Base-by-base conservation (phyloP, 2,888 invertebrate species). In the Agapostemon virescens region DNA sequence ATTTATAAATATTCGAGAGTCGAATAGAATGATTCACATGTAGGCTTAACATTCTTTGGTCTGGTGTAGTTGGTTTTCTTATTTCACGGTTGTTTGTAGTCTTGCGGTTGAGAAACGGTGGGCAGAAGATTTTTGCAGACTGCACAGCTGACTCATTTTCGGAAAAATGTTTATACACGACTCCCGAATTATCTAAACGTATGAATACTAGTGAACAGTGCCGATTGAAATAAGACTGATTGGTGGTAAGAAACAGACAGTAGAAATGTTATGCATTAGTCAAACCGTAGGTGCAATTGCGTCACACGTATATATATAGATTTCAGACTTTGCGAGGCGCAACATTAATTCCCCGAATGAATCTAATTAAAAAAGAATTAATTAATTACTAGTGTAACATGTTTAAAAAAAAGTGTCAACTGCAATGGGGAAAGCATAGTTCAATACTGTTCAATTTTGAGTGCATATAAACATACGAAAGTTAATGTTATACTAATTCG, bases 181-280 rank as follows among this genome's bases (percentile, higher is more conserved):
- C 52, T 52, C 52, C n/a, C 23, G 23, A 52, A 52, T 66, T 66
- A 63, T 38, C 63, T 38, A 11, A 38, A 15, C 11, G n/a, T 30
- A 15, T 15, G 33, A 26, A 20, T 2, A 13, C 38, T 7, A 9
- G 17, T 26, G 7, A 61, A 33, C 26, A 26, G 52, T 45, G 15
- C 61, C 30, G 61, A 49, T 40, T 73, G 52, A 74, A 82, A 64
- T 58, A 70, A 64, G 52, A 42, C 45, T 69, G 69, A 52, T 73
- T 52, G 73, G 55, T 52, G 73, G 49, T 58, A 15, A n/a, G 55
- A 42, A 69, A 38, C 74, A 70, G 71, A 70, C 72, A 84, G 84
- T 84, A 71, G 84, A 79, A 84, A 79, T 66, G 79, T 76, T 77
- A 66, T 69, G 70, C 68, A 84, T 82, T 84, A 82, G 82, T 74